Base-by-base conservation (phyloP, 2,113 vertebrate genomes). In the Electrona antarctica region DNA sequence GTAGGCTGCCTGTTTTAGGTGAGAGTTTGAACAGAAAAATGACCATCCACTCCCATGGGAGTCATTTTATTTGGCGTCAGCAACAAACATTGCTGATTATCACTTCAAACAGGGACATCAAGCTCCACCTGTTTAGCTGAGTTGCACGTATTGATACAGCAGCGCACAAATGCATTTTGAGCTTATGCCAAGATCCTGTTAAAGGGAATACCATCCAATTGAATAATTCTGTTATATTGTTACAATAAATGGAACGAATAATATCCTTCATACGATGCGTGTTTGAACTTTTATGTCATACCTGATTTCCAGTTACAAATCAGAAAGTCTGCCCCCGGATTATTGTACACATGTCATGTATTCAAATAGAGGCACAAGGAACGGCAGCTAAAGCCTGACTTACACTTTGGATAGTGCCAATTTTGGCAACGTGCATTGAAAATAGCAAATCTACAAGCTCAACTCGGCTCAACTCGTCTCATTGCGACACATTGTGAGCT, bases 31-130 rank as follows among this genome's bases (percentile, higher is more conserved):
- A 69, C 28, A 64, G 46, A 70, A 78, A 77, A 80, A 62, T 64
- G 72, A 41, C 67, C 21, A 59, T 78, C 79, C 74, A 74, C 74
- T 88, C 78, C 70, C 57, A 2, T 9, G 62, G 58, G 81, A 1
- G 41, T 14, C 54, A 60, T 73, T 49, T 77, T 49, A 41, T 41
- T 59, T 57, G 33, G 64, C 64, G 62, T 67, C 77, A 69, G 78
- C 80, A 74, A 67, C 76, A 80, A 85, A 77, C 67, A 50, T 41
- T 74, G 85, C 85, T 81, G 81, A 80, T n/a, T 84, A 73, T 79
- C 63, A 52, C 70, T 69, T 80, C 67, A 69, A 2, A 13, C 56
- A 6, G 51, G 11, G 69, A 64, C 68, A 64, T 72, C 21, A 57
- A 81, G 65, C 58, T 58, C 54, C 60, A 76, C 56, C 62, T 64